Percentiles rank a stretch among this genome's conserved stretches.
Conservation (phyloP, 92 coral and sea anemone species). For the Micromussa lordhowensis region DNA sequence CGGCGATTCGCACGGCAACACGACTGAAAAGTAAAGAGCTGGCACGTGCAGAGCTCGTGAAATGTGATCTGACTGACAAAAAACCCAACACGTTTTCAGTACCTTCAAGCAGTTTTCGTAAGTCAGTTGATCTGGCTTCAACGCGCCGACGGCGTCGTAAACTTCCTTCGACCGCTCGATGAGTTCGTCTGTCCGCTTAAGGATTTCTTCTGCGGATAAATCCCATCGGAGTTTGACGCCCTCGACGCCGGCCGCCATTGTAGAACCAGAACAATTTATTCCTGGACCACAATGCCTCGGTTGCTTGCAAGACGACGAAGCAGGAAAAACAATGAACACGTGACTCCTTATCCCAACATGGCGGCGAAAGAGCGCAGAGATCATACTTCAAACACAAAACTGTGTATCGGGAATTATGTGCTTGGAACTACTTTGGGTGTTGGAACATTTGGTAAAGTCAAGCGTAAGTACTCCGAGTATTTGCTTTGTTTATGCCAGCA, state of each 20-base stretch:
- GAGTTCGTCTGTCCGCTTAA: constrained; percentile 79
- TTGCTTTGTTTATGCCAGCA: not conserved
- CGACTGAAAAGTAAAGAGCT: not conserved
- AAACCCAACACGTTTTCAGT: not conserved
- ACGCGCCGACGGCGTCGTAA: constrained; percentile 84
- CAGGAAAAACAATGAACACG: constrained; percentile 18
- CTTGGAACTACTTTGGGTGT: constrained; percentile 91
- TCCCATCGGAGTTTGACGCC: constrained; percentile 84
- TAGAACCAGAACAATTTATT: not conserved
- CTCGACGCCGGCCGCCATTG: constrained; percentile 60
- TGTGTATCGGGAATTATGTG: constrained; percentile 85
- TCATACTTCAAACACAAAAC: constrained; percentile 1
- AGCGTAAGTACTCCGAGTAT: constrained; percentile 68
- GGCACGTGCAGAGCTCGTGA: constrained; percentile 49
- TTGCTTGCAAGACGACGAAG: not conserved
- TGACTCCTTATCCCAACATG: constrained; percentile 58
- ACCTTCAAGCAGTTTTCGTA: constrained; percentile 91
- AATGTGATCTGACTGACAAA: not conserved
- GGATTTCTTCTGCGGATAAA: constrained; percentile 83
- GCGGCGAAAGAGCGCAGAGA: constrained; percentile 49
- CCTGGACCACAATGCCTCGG: constrained; percentile 51
- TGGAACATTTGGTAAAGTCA: constrained; percentile 99
- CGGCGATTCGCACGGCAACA: not conserved
- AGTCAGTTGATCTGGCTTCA: constrained; percentile 81
- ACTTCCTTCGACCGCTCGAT: constrained; percentile 84